Evolutionary conservation across 2,797 vertebrate species (phyloP), one percentile per base, ranked within the genome.

Genomic region (Gadopsis bispinosus): DNA sequence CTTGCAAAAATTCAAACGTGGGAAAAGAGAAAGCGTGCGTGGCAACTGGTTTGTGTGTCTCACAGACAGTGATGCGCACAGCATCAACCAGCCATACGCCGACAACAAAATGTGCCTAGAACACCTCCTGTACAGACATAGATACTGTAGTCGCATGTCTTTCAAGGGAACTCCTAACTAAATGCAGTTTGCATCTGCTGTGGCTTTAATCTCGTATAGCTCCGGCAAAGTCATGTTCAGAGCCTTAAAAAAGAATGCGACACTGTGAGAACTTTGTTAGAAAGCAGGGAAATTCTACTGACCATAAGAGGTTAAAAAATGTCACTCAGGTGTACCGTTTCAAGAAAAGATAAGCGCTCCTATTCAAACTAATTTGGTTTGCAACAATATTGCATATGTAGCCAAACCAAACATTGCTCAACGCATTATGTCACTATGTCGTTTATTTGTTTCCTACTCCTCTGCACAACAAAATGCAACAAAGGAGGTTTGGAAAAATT

Each of bases 381-480:
- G 41, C 48, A 45, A 69, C 65, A 69, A 60, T 33, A 66, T 47
- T 7, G 4, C 39, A 43, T n/a, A 17, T 35, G 13, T 61, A 71
- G 43, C 54, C 77, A 77, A 80, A 79, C 22, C 68, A 81, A 74
- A 81, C 61, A 48, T 29, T 70, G 55, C 69, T 71, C 53, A 77
- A 67, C 65, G 56, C 61, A 59, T 59, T 22, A 60, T 55, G 56
- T 71, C 69, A 73, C 71, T 3, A 13, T 78, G 69, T 74, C 65
- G 79, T 88, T 81, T 86, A 85, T 87, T 80, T 80, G 51, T 87
- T 92, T 83, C 78, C 53, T 3, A 33, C 69, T 81, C 61, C 31
- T 53, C 73, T 68, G 64, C 63, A 78, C 80, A 81, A 82, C 79
- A 75, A 83, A 87, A 80, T 79, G 78, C 81, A 85, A 83, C 77